Evolutionary conservation across 2,888 invertebrate species (phyloP), one percentile per base, ranked within the genome.

Genomic region (Eupithecia vulgata): DNA sequence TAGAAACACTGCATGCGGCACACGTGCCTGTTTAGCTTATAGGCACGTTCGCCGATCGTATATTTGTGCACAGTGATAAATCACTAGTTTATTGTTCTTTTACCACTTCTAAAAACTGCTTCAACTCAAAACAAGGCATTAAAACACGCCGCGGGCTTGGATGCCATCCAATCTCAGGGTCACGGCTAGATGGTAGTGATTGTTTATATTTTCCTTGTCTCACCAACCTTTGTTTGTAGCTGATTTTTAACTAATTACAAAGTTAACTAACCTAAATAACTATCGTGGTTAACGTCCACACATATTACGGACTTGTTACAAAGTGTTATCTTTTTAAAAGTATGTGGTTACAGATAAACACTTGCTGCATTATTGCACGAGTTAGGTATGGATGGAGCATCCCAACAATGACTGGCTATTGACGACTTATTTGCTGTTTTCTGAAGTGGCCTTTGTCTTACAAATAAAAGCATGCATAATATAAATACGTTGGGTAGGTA

Each of bases 21-120:
- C 92, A 88, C 93, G 93, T 91, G 93, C 91, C 89, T 90, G 90
- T 90, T 93, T 90, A 86, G 84, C 83, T 84, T 89, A 87, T 84
- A 86, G 87, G 87, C 86, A 87, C 88, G 87, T 88, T 82, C 86
- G 79, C 78, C 78, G 77, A 72, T 79, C 74, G 80, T 82, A 78
- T 81, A 82, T 83, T 84, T 79, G 80, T 78, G 81, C 70, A 73
- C 72, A 76, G 78, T 85, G 84, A 86, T 87, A 86, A 85, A 85
- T 82, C 81, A 86, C 80, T 81, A 76, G 78, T 68, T 80, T 81
- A 79, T 76, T 78, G 79, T 73, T 77, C 77, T 78, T 78, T 75
- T 76, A 76, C 71, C 61, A 68, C 68, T 78, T 73, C 74, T 76
- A 65, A 74, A 78, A 77, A 76, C 68, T 73, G 71, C 70, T 73